Evolutionary conservation across 2,888 invertebrate species (phyloP).

Genomic region (Colletes collaris): DNA sequence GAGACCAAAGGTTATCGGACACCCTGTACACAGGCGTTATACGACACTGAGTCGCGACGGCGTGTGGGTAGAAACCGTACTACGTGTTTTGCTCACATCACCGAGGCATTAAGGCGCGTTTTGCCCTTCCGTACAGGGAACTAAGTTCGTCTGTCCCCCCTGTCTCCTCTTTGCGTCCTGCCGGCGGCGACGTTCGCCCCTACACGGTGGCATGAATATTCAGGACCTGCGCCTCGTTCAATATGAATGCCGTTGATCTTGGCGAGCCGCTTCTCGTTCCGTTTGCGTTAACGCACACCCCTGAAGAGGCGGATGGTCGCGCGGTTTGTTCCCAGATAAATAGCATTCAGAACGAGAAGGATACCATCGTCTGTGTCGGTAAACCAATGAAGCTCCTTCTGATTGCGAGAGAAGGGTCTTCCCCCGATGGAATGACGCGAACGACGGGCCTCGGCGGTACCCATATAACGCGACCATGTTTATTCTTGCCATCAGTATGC

Average conservation of each 20-base stretch:
- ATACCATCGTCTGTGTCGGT: constrained; percentile 39
- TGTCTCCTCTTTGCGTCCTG: constrained; percentile 51
- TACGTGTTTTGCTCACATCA: constrained; percentile 74
- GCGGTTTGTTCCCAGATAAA: constrained; percentile 61
- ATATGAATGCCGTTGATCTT: constrained; percentile 82
- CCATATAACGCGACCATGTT: constrained; percentile 8
- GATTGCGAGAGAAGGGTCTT: constrained; percentile 34
- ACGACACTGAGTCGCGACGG: constrained; percentile 43
- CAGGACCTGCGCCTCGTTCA: constrained; percentile 79
- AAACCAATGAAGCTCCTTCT: constrained; percentile 35
- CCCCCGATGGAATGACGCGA: not conserved
- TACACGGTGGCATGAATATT: constrained; percentile 79
- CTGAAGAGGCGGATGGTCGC: constrained; percentile 55
- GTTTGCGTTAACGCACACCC: constrained; percentile 71
- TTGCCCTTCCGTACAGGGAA: constrained; percentile 67
- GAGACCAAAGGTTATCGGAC: constrained; percentile 62
- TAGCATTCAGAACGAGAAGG: constrained; percentile 64
- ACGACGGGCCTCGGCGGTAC: not conserved
- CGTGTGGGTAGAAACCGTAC: constrained; percentile 59
- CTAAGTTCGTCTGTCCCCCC: constrained; percentile 64
- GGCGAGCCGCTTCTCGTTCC: constrained; percentile 74
- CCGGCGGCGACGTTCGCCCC: constrained; percentile 61
- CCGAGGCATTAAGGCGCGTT: constrained; percentile 71
- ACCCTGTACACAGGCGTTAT: constrained; percentile 57
- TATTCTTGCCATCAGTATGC: not conserved